Base-by-base conservation (phyloP, 1,140 invertebrate genomes). In the Drosophila triauraria region DNA sequence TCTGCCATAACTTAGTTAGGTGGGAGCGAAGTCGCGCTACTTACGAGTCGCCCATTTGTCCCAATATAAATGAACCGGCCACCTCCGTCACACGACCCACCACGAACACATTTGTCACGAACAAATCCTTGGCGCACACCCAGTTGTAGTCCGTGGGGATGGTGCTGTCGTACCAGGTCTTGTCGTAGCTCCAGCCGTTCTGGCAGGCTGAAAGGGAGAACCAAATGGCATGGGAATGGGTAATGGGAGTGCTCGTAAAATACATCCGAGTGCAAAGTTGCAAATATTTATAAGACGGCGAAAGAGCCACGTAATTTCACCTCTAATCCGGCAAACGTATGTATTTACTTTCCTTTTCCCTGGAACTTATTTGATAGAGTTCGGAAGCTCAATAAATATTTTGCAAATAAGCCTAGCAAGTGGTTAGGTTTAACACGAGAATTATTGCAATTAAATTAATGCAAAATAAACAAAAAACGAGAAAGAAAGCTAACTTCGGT, bases 11-110 rank as follows among this genome's bases (percentile, higher is more conserved):
- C 61, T 85, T 82, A 79, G 86, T 77, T 79, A 25, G 46, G 68
- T 51, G 38, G 50, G 13, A 25, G 53, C 53, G 4, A 9, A 50
- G 46, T 50, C 67, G 67, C 47, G 44, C 71, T 65, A 93, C 93
- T 93, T 93, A 95, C 94, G 80, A 91, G 76, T 95, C 94, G 62
- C 93, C 94, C 77, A 95, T 84, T 81, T 93, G 93, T 65, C 94
- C 94, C 70, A 94, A 92, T 64, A 94, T 75, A 82, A 94, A 93
- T 61, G 93, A 93, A 42, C 94, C 94, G 44, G 94, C 65, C 60
- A 94, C 92, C 81, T 94, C 94, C 20, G 94, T 94, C 38, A 94
- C 91, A 72, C 94, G 93, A 58, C 91, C 92, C 62, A 93, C 91
- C 15, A 93, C 93, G 63, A 94, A 93, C 51, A 93, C 91, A 88